Evolutionary conservation across 1,140 invertebrate species (phyloP), one percentile per base, ranked within the genome.

Genomic region (Pogonus chalceus): DNA sequence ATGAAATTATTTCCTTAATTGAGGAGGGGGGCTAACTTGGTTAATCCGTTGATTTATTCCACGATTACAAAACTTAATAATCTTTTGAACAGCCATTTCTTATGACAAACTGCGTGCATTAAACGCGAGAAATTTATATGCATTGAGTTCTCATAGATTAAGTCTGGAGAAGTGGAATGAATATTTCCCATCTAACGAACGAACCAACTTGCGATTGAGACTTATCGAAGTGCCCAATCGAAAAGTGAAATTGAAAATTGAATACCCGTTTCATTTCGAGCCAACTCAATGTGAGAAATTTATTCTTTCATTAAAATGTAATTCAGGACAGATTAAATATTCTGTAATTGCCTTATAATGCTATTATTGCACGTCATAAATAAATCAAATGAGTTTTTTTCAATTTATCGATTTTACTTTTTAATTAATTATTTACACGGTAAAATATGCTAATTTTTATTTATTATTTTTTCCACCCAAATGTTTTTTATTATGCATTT

Each of bases 1-100:
- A 12, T 9, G 37, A 43, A 43, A 43, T 43, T 43, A 43, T 43
- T 43, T 16, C 37, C 37, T 12, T 43, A 43, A 43, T 43, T 43
- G 37, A 43, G 37, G 37, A 18, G n/a, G n/a, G 37, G 37, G 18
- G 37, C 9, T 16, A 12, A 43, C 9, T 43, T 43, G 37, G 37
- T 43, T 43, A 43, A 43, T 43, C 37, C 37, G 37, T 43, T 43
- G 37, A 43, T 43, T 43, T 43, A 43, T 43, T 43, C 18, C 37
- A 3, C 18, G 37, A 43, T 43, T 43, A 43, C 37, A 43, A 43
- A 43, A 43, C 37, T 43, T 43, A 43, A 43, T 43, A 43, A 43
- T 43, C 37, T 43, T 43, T 43, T 43, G 37, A 43, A 43, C 37
- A 18, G 26, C 37, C 37, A 18, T 43, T 43, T 43, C 37, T 43